phyloP scores from a whole-genome alignment of 2,113 vertebrate genomes.

The Brachypteracias leptosomus region DNA sequence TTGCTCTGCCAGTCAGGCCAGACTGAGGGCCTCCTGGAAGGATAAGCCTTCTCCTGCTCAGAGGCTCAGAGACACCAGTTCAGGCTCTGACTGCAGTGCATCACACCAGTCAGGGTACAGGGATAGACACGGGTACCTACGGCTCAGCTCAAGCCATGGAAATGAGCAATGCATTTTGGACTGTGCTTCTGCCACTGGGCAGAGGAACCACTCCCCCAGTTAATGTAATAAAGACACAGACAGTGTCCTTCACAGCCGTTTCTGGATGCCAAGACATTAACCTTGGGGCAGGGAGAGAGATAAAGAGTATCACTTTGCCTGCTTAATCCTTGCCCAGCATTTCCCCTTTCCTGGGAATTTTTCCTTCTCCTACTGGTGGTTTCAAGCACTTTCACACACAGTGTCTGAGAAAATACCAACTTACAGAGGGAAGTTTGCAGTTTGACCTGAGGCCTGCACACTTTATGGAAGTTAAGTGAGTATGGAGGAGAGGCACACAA shows the following conservation, averaged over 20 bases:
- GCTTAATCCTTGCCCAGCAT: not conserved
- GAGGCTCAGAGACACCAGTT: not conserved
- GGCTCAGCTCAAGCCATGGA: not conserved
- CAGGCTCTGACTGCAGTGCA: not conserved
- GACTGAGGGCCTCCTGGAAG: not conserved
- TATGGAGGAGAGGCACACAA: too few species aligned
- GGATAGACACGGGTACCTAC: not conserved
- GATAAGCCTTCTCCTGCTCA: not conserved
- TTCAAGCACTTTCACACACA: not conserved
- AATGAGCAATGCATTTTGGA: not conserved
- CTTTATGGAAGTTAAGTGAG: too few species aligned
- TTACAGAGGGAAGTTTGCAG: not conserved
- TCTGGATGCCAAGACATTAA: not conserved
- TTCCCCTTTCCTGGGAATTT: not conserved
- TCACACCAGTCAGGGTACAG: not conserved
- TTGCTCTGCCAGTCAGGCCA: not conserved
- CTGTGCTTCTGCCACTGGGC: not conserved
- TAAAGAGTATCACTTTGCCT: not conserved
- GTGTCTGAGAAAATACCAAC: not conserved
- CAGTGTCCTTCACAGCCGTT: not conserved
- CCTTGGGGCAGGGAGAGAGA: not conserved
- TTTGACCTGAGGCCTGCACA: not conserved
- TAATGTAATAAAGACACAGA: not conserved
- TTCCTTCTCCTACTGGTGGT: not conserved
- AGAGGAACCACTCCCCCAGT: not conserved